phyloP scores from a whole-genome alignment of 2,797 vertebrate species.

The Coccyzus lansbergi region DNA sequence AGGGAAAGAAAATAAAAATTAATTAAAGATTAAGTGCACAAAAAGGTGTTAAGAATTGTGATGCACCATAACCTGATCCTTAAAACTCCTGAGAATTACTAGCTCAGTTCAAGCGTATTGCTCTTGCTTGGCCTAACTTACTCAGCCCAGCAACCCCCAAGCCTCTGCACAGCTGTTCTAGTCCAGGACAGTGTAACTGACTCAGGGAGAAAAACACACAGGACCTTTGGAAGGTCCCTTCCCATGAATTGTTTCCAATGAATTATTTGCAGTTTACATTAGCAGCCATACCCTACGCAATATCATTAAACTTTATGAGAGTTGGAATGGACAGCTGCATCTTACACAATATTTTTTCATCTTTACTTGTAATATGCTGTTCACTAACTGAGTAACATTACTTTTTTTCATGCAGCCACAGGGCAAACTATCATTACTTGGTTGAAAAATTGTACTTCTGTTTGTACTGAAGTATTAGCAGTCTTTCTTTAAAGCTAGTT shows the following conservation, averaged over 20 bases:
- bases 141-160: not conserved
- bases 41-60: fast-evolving
- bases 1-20: not conserved
- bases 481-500: not conserved
- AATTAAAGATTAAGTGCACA: not conserved
- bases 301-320: conserved; percentile 35
- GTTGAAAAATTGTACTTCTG: not conserved
- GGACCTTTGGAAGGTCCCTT: conserved; percentile 20
- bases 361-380: conserved; percentile 1
- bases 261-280: conserved; percentile 70
- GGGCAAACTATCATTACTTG: not conserved
- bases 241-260: conserved; percentile 37
- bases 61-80: not conserved
- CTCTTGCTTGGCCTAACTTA: not conserved
- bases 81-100: not conserved
- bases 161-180: not conserved
- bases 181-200: not conserved
- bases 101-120: not conserved
- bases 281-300: conserved; percentile 16
- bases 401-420: not conserved
- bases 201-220: conserved; percentile 13
- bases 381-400: not conserved
- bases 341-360: conserved; percentile 42
- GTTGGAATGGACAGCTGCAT: conserved; percentile 57
- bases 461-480: not conserved